These are phyloP conservation scores for Watsonalla binaria DNA, from an alignment of 2,888 invertebrate genomes.

Conservation along the genomic window DNA sequence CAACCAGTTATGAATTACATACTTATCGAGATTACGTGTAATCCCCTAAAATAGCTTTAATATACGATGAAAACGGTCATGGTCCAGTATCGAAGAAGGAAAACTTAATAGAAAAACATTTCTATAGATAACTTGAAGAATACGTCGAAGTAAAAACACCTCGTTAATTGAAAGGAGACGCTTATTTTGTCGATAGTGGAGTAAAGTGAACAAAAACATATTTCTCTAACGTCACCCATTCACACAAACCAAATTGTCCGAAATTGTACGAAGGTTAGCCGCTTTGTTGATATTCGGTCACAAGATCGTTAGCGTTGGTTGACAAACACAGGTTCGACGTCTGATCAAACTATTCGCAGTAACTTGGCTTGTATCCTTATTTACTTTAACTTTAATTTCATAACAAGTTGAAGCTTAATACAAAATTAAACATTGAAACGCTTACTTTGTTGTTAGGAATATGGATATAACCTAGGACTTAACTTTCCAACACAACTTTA, in stretches of 20 bases:
- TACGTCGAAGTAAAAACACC: neutral
- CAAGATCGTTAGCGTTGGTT: neutral
- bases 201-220: neutral
- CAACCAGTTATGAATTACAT: too few relatives aligned
- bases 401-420: too few relatives aligned
- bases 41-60: neutral
- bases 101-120: neutral
- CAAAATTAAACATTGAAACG: too few relatives aligned
- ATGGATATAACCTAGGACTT: too few relatives aligned
- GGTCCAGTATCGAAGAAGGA: neutral
- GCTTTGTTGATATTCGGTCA: neutral
- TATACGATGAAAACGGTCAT: neutral
- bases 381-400: neutral
- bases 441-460: too few relatives aligned
- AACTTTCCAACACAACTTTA: too few relatives aligned
- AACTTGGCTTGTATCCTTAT: neutral
- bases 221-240: neutral
- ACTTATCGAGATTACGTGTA: neutral
- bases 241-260: neutral
- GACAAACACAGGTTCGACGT: neutral
- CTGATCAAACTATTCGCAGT: neutral
- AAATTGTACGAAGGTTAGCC: neutral
- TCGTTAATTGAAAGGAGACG: slow-evolving; percentile 1
- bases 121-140: neutral
- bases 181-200: neutral